A percentile compares a stretch with the other conserved stretches of the same genome.
Conservation (phyloP, 2,113 vertebrate genomes). For the Hydropotes inermis region DNA sequence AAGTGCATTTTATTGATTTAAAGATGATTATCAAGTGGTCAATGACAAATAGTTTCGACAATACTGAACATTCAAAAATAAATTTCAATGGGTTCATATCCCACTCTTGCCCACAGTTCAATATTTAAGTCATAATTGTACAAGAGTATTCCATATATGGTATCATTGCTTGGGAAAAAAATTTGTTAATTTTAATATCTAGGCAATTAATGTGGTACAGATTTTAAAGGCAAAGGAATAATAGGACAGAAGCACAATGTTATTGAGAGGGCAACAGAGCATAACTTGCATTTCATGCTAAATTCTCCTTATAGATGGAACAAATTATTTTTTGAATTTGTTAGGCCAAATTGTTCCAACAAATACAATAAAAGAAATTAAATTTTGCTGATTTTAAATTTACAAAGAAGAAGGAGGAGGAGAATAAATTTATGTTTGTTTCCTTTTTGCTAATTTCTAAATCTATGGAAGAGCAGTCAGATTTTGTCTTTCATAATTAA, state of each 20-base stretch:
- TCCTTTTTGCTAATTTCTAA: constrained; percentile 10
- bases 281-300: not conserved
- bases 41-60: not conserved
- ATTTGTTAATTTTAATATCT: not conserved
- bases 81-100: not conserved
- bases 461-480: constrained; percentile 57
- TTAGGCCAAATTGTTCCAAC: not conserved
- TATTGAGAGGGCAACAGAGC: not conserved
- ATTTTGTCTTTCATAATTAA: constrained; percentile 78
- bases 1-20: not conserved
- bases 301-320: not conserved
- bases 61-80: not conserved
- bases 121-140: not conserved
- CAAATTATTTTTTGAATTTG: not conserved
- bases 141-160: not conserved
- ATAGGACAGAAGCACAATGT: not conserved
- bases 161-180: not conserved
- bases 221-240: not conserved
- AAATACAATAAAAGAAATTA: not conserved
- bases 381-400: not conserved
- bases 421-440: not conserved
- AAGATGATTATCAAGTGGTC: not conserved
- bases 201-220: not conserved
- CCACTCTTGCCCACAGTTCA: not conserved
- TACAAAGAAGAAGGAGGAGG: not conserved